phyloP scores from a whole-genome alignment of 2,113 vertebrate species.

The Brevimyrus niger region DNA sequence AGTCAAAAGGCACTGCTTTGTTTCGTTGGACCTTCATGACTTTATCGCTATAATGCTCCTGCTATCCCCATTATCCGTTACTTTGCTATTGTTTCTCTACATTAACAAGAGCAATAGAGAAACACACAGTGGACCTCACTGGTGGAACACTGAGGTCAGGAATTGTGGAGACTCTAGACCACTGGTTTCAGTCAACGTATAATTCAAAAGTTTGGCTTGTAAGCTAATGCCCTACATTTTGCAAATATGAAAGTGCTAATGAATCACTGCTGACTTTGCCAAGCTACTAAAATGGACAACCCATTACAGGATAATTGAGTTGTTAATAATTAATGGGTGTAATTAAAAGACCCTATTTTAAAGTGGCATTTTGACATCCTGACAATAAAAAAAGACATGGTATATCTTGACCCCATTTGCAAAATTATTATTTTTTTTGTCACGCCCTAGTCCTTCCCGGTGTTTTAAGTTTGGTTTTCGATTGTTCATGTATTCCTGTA shows the following conservation, averaged over 20 bases:
- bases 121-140: background rate
- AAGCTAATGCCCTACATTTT: background rate
- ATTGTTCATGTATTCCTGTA: background rate
- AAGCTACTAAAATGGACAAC: background rate
- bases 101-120: background rate
- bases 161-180: background rate
- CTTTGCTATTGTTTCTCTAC: background rate
- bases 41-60: conserved; percentile 5
- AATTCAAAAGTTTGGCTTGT: conserved; percentile 5
- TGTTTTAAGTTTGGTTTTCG: background rate
- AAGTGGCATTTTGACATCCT: conserved; percentile 6
- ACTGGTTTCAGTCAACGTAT: background rate
- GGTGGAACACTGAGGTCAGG: background rate
- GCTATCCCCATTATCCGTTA: background rate
- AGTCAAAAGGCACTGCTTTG: conserved; percentile 10
- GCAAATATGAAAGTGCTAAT: background rate
- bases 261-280: conserved; percentile 6
- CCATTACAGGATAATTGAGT: conserved; percentile 14
- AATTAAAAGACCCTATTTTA: conserved; percentile 17
- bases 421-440: background rate
- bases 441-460: background rate
- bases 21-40: conserved; percentile 29
- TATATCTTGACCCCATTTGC: conserved; percentile 10
- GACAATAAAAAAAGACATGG: conserved; percentile 4
- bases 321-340: conserved; percentile 13